These are phyloP conservation scores for Hypanus sabinus DNA, from an alignment of 2,113 vertebrate species.

Conservation along the genomic window DNA sequence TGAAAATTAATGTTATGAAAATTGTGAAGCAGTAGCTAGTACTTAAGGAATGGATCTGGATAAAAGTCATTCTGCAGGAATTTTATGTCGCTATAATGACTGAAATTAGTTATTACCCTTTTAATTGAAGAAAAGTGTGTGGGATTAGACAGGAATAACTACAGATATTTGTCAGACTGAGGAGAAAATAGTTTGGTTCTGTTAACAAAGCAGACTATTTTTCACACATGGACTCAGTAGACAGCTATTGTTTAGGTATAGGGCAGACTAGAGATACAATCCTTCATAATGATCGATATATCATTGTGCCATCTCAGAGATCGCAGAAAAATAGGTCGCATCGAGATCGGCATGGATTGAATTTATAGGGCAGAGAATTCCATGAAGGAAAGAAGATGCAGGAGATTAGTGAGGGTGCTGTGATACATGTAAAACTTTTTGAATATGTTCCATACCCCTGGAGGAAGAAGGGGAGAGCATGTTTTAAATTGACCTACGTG, in stretches of 20 bases:
- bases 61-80: neutral
- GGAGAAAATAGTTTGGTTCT: neutral
- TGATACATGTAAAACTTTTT: neutral
- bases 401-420: neutral
- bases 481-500: neutral
- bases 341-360: neutral
- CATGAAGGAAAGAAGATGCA: neutral
- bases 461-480: neutral
- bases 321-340: neutral
- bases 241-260: constrained; percentile 54
- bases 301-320: neutral
- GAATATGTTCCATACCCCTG: neutral
- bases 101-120: neutral
- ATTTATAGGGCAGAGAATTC: neutral
- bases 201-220: constrained; percentile 50
- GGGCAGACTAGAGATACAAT: neutral
- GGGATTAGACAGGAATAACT: neutral
- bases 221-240: constrained; percentile 51
- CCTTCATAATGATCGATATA: neutral
- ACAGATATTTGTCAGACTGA: neutral
- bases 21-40: neutral
- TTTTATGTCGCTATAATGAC: neutral
- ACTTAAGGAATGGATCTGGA: neutral
- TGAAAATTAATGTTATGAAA: neutral
- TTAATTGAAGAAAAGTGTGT: neutral